Evolutionary conservation across 2,888 invertebrate genomes (phyloP), one percentile per base, ranked within the genome.

Genomic region (Apoda limacodes): DNA sequence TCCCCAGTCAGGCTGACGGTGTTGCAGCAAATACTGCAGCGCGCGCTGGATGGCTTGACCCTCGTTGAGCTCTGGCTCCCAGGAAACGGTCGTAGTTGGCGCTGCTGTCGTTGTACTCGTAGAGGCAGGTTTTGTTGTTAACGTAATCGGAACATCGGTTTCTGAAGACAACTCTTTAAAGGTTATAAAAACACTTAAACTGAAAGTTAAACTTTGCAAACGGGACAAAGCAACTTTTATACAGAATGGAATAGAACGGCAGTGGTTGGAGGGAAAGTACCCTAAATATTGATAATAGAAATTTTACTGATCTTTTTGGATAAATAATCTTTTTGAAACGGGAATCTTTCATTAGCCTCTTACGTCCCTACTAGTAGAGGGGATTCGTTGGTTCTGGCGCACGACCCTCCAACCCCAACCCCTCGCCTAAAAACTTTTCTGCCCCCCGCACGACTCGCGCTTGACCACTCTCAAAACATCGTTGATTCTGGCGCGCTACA

Each of bases 1-100:
- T 4, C 92, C 92, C 83, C 88, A 90, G 57, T 92, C 89, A 2
- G 83, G 75, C 45, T 87, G 87, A 13, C 92, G 83, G 48, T 90
- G 89, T 45, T 85, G 84, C 54, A 88, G 82, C 12, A 92, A 68
- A 84, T 91, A 92, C 44, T 88, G 84, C 34, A 90, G 66, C 1
- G 92, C 92, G 46, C 84, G 83, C 51, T 86, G 85, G 35, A 87
- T 78, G 31, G 86, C 84, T 42, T 81, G 81, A 1, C 85, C 84
- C 42, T 81, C 76, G 48, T 72, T 74, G 48, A 76, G 45, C 2
- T 74, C 69, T 45, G 75, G 75, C 2, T 61, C 52, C 49, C 74
- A 75, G 75, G 75, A 75, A 0, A 63, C 50, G 0, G 63, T 56
- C 15, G 67, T 67, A 19, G 71, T 61, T 9, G 70, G 55, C 0